These are phyloP conservation scores for Puffinus mauretanicus DNA, from an alignment of 2,113 vertebrate genomes.

Conservation along the genomic window DNA sequence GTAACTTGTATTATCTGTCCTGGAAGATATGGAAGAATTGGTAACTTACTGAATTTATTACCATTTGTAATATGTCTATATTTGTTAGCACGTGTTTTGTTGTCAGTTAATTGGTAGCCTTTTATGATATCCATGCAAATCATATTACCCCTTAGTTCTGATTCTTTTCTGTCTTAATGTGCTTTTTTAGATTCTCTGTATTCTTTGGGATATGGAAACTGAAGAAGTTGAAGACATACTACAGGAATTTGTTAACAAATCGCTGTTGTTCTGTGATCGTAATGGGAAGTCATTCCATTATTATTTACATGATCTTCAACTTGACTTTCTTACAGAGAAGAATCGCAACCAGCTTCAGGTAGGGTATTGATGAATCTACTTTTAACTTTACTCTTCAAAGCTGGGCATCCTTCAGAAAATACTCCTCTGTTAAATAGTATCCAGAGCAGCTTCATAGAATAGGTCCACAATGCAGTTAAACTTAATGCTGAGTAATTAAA, in stretches of 20 bases:
- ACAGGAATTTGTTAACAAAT: constrained; percentile 95
- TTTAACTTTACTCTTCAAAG: not conserved
- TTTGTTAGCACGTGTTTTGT: not conserved
- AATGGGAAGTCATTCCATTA: constrained; percentile 87
- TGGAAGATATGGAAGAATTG: not conserved
- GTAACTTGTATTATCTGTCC: not conserved
- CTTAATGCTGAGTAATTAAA: not conserved
- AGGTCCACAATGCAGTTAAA: not conserved
- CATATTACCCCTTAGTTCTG: not conserved
- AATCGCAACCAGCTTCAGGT: constrained; percentile 86
- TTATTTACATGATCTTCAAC: constrained; percentile 95
- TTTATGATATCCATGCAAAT: not conserved
- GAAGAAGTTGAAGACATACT: constrained; percentile 95
- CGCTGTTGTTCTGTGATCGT: constrained; percentile 89
- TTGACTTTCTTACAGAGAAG: constrained; percentile 93
- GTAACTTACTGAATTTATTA: not conserved
- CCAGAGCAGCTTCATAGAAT: not conserved
- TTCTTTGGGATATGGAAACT: constrained; percentile 91
- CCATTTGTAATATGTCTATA: not conserved
- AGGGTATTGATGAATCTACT: not conserved
- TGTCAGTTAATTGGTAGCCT: not conserved
- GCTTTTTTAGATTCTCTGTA: constrained; percentile 82
- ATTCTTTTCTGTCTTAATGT: constrained; percentile 13
- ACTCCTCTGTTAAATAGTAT: not conserved
- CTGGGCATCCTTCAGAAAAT: not conserved